Evolutionary conservation across 2,888 invertebrate species (phyloP).

Genomic region (Eucriotettix oculatus): DNA sequence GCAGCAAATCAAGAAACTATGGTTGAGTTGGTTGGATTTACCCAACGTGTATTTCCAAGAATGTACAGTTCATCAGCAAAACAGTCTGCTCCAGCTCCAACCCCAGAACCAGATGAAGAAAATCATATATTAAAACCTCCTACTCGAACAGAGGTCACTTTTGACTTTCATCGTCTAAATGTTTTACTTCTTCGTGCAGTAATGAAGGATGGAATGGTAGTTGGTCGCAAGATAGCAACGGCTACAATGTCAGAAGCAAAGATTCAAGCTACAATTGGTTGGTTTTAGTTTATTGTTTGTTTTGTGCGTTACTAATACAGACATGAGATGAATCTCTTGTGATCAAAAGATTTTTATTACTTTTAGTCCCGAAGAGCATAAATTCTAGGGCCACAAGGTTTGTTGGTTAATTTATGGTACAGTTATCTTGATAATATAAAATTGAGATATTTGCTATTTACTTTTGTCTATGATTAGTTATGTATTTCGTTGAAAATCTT

Average conservation of each 20-base stretch:
- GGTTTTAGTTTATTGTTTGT: constrained; percentile 17
- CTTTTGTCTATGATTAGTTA: no score
- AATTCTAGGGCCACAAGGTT: no score
- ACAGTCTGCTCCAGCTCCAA: not conserved
- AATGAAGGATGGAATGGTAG: constrained; percentile 47
- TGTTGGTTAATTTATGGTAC: no score
- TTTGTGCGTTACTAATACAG: constrained; percentile 7
- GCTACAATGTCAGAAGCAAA: constrained; percentile 82
- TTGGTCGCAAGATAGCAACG: constrained; percentile 81
- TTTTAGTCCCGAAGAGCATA: no score
- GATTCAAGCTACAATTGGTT: constrained; percentile 67
- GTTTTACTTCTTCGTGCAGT: constrained; percentile 70
- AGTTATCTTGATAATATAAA: no score
- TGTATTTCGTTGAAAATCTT: no score
- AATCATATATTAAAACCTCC: constrained; percentile 14
- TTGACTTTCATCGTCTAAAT: constrained; percentile 85
- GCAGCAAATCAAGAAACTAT: constrained; percentile 89
- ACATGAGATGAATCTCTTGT: no score
- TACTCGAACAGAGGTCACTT: constrained; percentile 63
- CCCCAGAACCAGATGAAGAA: not conserved
- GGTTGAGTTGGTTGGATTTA: constrained; percentile 81
- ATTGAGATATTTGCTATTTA: no score
- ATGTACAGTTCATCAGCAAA: constrained; percentile 15
- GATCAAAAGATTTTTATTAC: no score
- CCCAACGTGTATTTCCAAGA: constrained; percentile 48